Evolutionary conservation across 2,888 invertebrate genomes (phyloP).

Genomic region (Habrosyne pyritoides): DNA sequence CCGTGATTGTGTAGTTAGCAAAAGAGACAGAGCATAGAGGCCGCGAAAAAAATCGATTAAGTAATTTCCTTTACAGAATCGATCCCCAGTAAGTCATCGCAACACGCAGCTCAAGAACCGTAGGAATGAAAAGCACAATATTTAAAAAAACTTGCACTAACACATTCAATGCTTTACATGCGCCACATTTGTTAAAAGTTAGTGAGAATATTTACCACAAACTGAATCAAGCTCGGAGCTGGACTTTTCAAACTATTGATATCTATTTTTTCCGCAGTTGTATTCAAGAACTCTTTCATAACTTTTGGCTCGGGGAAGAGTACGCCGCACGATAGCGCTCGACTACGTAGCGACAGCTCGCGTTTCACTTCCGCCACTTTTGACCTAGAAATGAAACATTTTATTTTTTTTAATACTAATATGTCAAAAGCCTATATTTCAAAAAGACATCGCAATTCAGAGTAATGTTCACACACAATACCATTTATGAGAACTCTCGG

Average conservation of each 20-base stretch:
- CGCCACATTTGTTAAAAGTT: not conserved
- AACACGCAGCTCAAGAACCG: too few relatives aligned
- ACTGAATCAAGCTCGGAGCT: conserved; percentile 87
- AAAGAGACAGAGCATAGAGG: too few relatives aligned
- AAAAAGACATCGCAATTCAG: too few relatives aligned
- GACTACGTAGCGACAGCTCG: conserved; percentile 87
- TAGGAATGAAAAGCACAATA: not conserved
- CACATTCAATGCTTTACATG: not conserved
- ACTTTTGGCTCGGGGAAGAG: conserved; percentile 89
- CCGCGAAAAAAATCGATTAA: too few relatives aligned
- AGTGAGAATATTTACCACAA: conserved; percentile 80
- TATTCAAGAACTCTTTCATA: conserved; percentile 88
- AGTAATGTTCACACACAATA: too few relatives aligned
- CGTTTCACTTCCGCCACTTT: conserved; percentile 86
- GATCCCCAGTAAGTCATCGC: too few relatives aligned
- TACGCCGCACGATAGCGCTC: conserved; percentile 84
- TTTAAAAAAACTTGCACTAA: not conserved
- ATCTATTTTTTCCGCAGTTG: conserved; percentile 78
- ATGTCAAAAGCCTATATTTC: not conserved
- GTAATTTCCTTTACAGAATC: too few relatives aligned
- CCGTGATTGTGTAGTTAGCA: too few relatives aligned
- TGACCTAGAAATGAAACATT: conserved; percentile 71
- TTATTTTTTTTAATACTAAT: not conserved
- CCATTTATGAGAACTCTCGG: too few relatives aligned
- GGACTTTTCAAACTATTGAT: conserved; percentile 82